Evolutionary conservation across 2,797 vertebrate species (phyloP).

Genomic region (Silurus lanzhouensis): DNA sequence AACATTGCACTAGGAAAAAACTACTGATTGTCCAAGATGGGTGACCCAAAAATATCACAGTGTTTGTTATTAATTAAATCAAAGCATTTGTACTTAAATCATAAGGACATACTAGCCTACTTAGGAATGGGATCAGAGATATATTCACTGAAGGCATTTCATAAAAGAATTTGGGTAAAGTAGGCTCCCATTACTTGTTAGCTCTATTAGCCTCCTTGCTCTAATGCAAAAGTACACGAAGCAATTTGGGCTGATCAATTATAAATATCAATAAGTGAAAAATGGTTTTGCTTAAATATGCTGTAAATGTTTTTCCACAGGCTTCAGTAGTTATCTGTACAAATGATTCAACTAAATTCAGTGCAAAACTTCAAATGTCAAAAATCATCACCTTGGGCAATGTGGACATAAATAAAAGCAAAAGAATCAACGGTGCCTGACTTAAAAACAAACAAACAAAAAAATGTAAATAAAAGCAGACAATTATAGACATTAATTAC

Average conservation of each 20-base stretch:
- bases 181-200: background rate
- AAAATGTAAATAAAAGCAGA: slow-evolving; percentile 11
- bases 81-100: background rate
- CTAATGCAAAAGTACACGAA: background rate
- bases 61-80: background rate
- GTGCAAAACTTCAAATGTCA: background rate
- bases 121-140: background rate
- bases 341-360: slow-evolving; percentile 11
- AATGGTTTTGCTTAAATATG: background rate
- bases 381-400: background rate
- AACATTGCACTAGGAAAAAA: background rate
- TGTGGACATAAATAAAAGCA: slow-evolving; percentile 21
- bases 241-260: background rate
- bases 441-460: background rate
- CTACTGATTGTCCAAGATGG: slow-evolving; percentile 19
- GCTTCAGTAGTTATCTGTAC: background rate
- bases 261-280: background rate
- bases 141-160: background rate
- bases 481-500: slow-evolving; percentile 11
- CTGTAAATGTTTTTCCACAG: slow-evolving; percentile 1
- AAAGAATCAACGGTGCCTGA: slow-evolving; percentile 18
- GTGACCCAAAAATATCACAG: slow-evolving; percentile 12
- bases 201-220: slow-evolving; percentile 9
- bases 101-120: background rate
- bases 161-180: background rate